Base-by-base conservation (phyloP, 1,140 invertebrate genomes). In the Sminthurinus signatus region DNA sequence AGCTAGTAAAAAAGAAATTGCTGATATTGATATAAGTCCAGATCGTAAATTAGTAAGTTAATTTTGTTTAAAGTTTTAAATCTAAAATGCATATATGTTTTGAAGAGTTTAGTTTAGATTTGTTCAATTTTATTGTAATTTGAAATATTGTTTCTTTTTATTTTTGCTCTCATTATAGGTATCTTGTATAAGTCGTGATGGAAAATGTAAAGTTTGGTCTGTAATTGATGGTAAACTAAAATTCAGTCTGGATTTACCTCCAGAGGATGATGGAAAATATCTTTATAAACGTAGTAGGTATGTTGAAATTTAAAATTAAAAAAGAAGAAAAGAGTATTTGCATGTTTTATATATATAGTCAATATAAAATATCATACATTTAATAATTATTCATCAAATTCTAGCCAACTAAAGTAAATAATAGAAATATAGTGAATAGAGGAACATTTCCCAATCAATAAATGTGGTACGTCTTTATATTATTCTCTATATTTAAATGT, bases 1-100 rank as follows among this genome's bases (percentile, higher is more conserved):
- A 67, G 85, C 82, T 29, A 89, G 93, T 73, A 81, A 77, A 31
- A 87, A 86, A 76, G 90, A 93, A 80, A 86, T 96, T 62, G 93
- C 96, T 76, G 93, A 96, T 76, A 74, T 97, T 42, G 91, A 95
- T 78, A 88, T 96, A 74, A 90, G 86, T 78, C 84, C 86, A 1
- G 82, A 84, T 74, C 84, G 87, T 60, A 85, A 83, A 68, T 81
- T 81, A 73, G 82, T 83, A 75, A 74, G 44, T 21, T 29, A 29
- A 44, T 39, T 29, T 23, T 60, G 27, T 61, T 23, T 54, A 4
- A n/a, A n/a, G n/a, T n/a, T n/a, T n/a, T 59, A 28, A 15, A 39
- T 62, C 25, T 29, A 21, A 15, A 1, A 14, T 25, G 25, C 27
- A 32, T n/a, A 42, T 36, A 43, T 8, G 17, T 28, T 52, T 36